Percentiles rank a stretch among this genome's conserved stretches.
Conservation (phyloP, 2,113 vertebrate genomes). For the Australoheros scitulus region DNA sequence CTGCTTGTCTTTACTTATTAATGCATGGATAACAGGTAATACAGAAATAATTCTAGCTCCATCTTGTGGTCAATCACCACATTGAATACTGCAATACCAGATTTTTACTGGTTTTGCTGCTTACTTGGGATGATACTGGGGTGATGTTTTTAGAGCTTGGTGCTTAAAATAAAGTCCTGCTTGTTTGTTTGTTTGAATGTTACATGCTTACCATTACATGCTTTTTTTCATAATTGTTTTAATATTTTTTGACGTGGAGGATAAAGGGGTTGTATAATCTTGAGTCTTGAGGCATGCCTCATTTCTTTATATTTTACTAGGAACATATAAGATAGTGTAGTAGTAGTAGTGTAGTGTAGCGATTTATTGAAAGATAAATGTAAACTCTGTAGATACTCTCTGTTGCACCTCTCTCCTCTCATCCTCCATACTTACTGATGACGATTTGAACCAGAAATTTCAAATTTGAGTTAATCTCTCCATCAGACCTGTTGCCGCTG, state of each 20-base stretch:
- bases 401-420: too few species aligned
- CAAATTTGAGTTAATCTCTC: background rate
- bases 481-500: background rate
- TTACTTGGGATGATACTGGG: too few species aligned
- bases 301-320: background rate
- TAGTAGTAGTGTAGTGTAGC: too few species aligned
- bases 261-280: background rate
- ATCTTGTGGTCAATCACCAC: slow-evolving; percentile 23
- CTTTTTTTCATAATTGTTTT: background rate
- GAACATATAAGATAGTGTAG: too few species aligned
- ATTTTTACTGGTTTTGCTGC: background rate
- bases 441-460: background rate
- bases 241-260: background rate
- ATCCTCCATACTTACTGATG: background rate
- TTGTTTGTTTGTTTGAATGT: background rate
- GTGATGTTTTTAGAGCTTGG: background rate
- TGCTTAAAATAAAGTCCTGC: background rate
- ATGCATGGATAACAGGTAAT: background rate
- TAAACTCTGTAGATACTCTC: too few species aligned
- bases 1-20: background rate
- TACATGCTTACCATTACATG: background rate
- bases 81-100: background rate
- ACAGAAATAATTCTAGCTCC: background rate
- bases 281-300: background rate
- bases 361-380: too few species aligned